These are phyloP conservation scores for Diplosoma virens DNA, from an alignment of 23 tunicate species.

Conservation along the genomic window DNA sequence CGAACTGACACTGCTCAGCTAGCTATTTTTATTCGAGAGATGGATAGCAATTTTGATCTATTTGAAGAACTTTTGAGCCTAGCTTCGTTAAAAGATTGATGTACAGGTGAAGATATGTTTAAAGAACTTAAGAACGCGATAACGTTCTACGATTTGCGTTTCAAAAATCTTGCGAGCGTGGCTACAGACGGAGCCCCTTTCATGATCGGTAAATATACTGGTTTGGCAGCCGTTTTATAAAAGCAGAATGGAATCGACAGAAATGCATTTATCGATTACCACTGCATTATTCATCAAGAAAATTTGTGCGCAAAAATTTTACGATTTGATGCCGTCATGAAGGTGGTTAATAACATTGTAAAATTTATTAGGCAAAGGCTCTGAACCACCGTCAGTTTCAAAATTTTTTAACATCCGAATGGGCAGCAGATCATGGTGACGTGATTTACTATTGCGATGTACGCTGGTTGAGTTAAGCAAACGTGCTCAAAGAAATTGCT, in stretches of 20 bases:
- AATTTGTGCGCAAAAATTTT: conserved; percentile 16
- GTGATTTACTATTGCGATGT: neutral
- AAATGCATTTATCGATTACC: conserved; percentile 3
- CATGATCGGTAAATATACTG: conserved; percentile 21
- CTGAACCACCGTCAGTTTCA: conserved; percentile 13
- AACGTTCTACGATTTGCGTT: conserved; percentile 14
- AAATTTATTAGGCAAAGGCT: conserved; percentile 10
- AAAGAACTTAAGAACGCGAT: conserved; percentile 18
- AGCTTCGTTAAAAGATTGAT: conserved; percentile 4
- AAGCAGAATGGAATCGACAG: conserved; percentile 17
- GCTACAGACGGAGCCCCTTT: conserved; percentile 15
- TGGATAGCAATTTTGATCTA: conserved; percentile 20
- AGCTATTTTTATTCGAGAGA: too few species aligned
- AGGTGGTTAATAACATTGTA: neutral
- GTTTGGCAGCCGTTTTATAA: conserved; percentile 4
- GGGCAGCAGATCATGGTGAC: conserved; percentile 12
- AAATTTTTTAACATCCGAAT: neutral
- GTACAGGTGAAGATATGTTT: conserved; percentile 18
- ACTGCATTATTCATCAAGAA: conserved; percentile 21
- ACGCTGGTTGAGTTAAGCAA: neutral
- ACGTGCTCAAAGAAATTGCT: conserved; percentile 6
- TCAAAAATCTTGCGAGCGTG: conserved; percentile 31
- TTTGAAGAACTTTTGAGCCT: conserved; percentile 18
- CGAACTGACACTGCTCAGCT: too few species aligned
- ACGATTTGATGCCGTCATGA: conserved; percentile 14